A percentile compares a stretch with the other conserved stretches of the same genome.
phyloP scores from a whole-genome alignment of 2,113 vertebrate genomes.

The Antechinus stuartii region DNA sequence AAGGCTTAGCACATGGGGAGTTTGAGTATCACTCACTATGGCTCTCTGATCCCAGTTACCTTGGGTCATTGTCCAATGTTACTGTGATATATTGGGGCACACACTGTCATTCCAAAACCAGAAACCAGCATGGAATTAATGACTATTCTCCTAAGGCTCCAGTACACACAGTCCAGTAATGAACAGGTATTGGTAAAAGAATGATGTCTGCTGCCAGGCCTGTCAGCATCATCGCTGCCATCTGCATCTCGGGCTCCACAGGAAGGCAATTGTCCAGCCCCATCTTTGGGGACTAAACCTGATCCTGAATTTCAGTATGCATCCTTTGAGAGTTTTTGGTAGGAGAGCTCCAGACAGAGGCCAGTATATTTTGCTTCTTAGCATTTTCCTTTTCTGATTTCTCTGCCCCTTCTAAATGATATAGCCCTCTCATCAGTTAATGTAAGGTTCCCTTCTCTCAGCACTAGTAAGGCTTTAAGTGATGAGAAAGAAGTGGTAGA shows the following conservation, averaged over 20 bases:
- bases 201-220: neutral
- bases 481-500: neutral
- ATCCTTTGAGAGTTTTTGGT: neutral
- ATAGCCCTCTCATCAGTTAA: neutral
- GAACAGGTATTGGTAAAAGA: neutral
- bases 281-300: neutral
- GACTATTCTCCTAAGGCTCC: neutral
- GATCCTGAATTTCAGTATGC: neutral
- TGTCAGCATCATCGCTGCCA: neutral
- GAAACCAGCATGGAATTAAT: neutral
- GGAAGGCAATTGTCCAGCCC: neutral
- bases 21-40: neutral
- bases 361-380: constrained; percentile 18
- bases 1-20: neutral
- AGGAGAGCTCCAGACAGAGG: neutral
- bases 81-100: neutral
- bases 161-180: neutral
- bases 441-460: neutral
- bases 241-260: neutral
- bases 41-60: neutral
- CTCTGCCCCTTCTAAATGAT: constrained; percentile 28
- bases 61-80: neutral
- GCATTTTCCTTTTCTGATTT: constrained; percentile 8
- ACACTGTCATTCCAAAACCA: neutral
- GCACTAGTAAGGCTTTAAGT: neutral